Base-by-base conservation (phyloP, 2,888 invertebrate species). In the Toxonevra muliebris region DNA sequence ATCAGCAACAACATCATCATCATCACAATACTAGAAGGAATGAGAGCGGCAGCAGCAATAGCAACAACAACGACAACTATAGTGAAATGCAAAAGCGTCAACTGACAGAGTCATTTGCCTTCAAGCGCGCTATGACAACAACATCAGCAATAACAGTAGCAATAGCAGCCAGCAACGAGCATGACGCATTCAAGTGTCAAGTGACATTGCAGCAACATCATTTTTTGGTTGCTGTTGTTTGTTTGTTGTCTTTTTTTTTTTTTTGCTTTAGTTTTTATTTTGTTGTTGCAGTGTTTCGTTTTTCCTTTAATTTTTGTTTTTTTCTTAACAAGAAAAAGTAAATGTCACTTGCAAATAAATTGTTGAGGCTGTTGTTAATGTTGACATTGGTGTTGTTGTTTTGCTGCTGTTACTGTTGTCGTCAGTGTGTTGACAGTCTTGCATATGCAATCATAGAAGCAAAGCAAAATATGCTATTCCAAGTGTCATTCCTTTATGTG, bases 21-120 rank as follows among this genome's bases (percentile, higher is more conserved):
- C 30, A 7, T 30, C 30, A 30, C 30, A 4, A 30, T 30, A 30
- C 30, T 30, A 30, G 30, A 30, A 30, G 30, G 3, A 30, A 48
- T 2, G 8, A 48, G 12, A 48, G 48, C 48, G 48, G 8, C 48
- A 8, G 48, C 15, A 48, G 12, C 45, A 11, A 43, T 9, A 11
- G 45, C 45, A 11, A 12, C 9, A 11, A 43, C 12, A 11, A 12
- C 45, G 45, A 43, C 45, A 11, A 43, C 45, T 9, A 11, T 43
- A 43, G 15, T 48, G 15, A n/a, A 12, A 5, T 15, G 15, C 48
- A 48, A 55, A 65, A 52, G 59, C 58, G 66, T 54, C 65, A 67
- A 66, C 62, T 72, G 74, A 61, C 69, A 66, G 60, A 61, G 65
- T 65, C 66, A 72, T 74, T 74, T 74, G 71, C 69, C 67, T 71